phyloP scores from a whole-genome alignment of 2,888 invertebrate species.

The Stenotaenia linearis region DNA sequence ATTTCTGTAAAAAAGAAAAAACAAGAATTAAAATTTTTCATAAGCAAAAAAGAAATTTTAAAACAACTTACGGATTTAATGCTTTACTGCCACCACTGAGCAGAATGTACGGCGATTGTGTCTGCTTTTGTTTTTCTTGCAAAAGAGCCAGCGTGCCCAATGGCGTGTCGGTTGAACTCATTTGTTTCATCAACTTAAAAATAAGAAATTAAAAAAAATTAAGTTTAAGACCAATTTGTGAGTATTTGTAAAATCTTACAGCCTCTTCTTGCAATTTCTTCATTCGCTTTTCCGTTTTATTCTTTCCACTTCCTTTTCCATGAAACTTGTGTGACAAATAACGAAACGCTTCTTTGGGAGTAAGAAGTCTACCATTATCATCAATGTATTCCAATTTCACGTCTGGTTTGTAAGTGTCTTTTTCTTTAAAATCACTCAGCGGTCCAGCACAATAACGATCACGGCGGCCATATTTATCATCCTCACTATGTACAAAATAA shows the following conservation, averaged over 20 bases:
- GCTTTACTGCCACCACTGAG: conserved; percentile 63
- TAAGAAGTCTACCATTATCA: conserved; percentile 85
- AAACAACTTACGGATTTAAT: conserved; percentile 33
- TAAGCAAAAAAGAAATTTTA: background rate
- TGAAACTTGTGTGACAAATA: conserved; percentile 82
- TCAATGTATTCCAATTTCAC: conserved; percentile 96
- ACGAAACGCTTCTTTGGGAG: conserved; percentile 89
- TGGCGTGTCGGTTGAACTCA: conserved; percentile 97
- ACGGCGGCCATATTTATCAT: conserved; percentile 65
- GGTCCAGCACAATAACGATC: conserved; percentile 69
- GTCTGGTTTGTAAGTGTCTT: conserved; percentile 81
- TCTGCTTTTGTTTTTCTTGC: conserved; percentile 91
- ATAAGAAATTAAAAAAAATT: background rate
- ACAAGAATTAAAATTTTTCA: background rate
- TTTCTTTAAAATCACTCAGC: conserved; percentile 85
- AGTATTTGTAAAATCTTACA: conserved; percentile 43
- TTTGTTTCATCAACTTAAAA: conserved; percentile 77
- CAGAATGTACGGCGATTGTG: conserved; percentile 85
- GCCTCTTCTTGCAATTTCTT: conserved; percentile 91
- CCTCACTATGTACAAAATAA: conserved; percentile 55
- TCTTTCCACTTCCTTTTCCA: conserved; percentile 98
- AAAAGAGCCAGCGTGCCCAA: conserved; percentile 88
- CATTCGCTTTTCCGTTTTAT: conserved; percentile 91
- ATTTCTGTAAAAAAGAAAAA: conserved; percentile 4
- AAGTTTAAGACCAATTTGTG: background rate